A percentile compares a stretch with the other conserved stretches of the same genome.
Evolutionary conservation across 2,888 invertebrate species (phyloP).

Genomic region (Drosophila emarginata): DNA sequence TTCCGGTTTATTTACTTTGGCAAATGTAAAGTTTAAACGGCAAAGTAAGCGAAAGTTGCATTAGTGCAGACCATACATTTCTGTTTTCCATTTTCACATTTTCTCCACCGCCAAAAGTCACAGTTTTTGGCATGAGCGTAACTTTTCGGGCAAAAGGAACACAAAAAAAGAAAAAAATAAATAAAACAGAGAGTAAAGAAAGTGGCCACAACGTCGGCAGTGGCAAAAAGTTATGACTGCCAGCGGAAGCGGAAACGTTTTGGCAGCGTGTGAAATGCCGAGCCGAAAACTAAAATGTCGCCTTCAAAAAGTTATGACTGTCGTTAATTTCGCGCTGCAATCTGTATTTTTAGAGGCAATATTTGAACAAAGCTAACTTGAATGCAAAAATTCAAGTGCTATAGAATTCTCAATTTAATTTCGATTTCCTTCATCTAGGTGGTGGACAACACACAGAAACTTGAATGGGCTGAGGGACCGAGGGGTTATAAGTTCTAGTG

Average conservation of each 20-base stretch:
- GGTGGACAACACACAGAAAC: neutral
- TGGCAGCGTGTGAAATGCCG: conserved; percentile 73
- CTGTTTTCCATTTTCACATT: conserved; percentile 17
- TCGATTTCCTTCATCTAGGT: neutral
- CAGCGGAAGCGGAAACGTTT: conserved; percentile 72
- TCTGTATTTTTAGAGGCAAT: conserved; percentile 8
- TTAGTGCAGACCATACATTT: conserved; percentile 35
- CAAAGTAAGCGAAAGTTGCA: conserved; percentile 48
- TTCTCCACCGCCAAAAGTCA: conserved; percentile 21
- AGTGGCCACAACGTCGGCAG: conserved; percentile 19
- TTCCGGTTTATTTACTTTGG: conserved; percentile 61
- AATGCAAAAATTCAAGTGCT: conserved; percentile 24
- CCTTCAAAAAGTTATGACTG: conserved; percentile 66
- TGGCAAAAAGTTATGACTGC: conserved; percentile 63
- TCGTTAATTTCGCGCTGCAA: conserved; percentile 52
- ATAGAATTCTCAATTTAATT: conserved; percentile 38
- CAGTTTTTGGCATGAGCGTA: conserved; percentile 52
- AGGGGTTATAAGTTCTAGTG: conserved; percentile 29
- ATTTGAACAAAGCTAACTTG: neutral
- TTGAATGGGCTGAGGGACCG: neutral
- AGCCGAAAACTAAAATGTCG: conserved; percentile 67
- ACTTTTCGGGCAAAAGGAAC: conserved; percentile 34
- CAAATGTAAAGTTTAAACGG: conserved; percentile 40
- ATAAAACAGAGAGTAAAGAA: neutral
- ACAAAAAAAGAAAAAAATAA: neutral